These are phyloP conservation scores for Paramisgurnus dabryanus DNA, from an alignment of 2,113 vertebrate species.

Conservation along the genomic window DNA sequence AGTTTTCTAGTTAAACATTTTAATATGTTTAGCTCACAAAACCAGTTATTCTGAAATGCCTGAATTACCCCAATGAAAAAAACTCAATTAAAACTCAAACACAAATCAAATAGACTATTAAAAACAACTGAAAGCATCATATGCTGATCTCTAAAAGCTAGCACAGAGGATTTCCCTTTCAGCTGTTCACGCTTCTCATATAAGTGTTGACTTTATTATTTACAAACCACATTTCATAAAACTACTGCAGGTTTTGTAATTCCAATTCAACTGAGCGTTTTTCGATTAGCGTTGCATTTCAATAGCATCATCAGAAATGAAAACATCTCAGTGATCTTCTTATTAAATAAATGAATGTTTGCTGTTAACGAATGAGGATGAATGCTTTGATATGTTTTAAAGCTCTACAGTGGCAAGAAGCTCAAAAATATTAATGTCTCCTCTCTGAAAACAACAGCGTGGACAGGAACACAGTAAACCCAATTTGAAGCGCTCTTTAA, in stretches of 20 bases:
- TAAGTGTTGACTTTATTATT: constrained; percentile 8
- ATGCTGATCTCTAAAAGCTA: constrained; percentile 1
- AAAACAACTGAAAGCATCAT: neutral
- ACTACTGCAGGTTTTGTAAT: neutral
- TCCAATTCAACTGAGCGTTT: neutral
- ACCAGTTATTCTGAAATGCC: no score
- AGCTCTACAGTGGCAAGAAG: constrained; percentile 16
- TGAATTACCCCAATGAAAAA: neutral
- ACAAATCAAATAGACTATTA: constrained; percentile 18
- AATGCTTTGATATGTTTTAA: constrained; percentile 28
- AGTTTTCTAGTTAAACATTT: no score
- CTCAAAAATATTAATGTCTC: neutral
- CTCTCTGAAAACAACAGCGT: constrained; percentile 38
- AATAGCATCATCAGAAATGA: neutral
- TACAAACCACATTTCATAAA: neutral
- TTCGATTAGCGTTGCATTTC: neutral
- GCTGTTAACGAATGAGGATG: neutral
- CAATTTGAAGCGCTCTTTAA: constrained; percentile 56
- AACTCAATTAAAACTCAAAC: neutral
- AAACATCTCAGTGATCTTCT: constrained; percentile 1
- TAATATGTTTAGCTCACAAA: no score
- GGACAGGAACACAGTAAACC: constrained; percentile 55
- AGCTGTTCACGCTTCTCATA: neutral
- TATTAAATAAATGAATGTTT: neutral
- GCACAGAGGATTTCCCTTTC: neutral